Evolutionary conservation across 1,140 invertebrate genomes (phyloP), one percentile per base, ranked within the genome.

Genomic region (Bicyclus anynana): DNA sequence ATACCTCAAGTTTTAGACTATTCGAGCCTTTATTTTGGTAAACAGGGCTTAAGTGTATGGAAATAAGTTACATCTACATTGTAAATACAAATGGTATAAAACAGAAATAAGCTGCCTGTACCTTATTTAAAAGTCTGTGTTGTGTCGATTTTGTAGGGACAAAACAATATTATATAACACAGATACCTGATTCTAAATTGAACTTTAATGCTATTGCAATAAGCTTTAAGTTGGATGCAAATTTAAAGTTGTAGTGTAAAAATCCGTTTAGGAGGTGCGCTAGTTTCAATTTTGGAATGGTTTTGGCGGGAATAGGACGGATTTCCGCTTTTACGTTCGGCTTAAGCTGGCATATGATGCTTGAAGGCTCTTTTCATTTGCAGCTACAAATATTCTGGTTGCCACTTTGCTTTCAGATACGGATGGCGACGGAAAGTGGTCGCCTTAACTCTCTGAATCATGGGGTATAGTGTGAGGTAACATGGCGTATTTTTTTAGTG

Each of bases 241-340:
- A 18, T 10, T 33, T 6, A 9, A 53, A 61, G 66, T 40, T 2
- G 37, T 17, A 2, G 52, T 44, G 58, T 64, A 70, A 69, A 79
- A 77, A 82, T 82, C 79, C 73, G 71, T 73, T 82, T 79, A 76
- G 69, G 61, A 77, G 58, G 58, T 65, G 58, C 69, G 63, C 69
- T 67, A 60, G 67, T 82, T 78, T 69, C 73, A 82, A 80, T 72
- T 80, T 76, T 70, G 68, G 72, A 82, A 76, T 76, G 70, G 69
- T 79, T 79, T 77, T 62, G 70, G 63, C 63, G 60, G 68, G 70
- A 59, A 61, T 59, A 35, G 60, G 40, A 64, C 69, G 37, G 37
- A 66, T 69, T 72, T 67, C 57, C 40, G 46, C 53, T 59, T 65
- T 60, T 62, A 51, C 29, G 29, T 35, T n/a, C 49, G 18, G 37